Evolutionary conservation across 1,140 invertebrate species (phyloP).

Genomic region (Hylaeus anthracinus): DNA sequence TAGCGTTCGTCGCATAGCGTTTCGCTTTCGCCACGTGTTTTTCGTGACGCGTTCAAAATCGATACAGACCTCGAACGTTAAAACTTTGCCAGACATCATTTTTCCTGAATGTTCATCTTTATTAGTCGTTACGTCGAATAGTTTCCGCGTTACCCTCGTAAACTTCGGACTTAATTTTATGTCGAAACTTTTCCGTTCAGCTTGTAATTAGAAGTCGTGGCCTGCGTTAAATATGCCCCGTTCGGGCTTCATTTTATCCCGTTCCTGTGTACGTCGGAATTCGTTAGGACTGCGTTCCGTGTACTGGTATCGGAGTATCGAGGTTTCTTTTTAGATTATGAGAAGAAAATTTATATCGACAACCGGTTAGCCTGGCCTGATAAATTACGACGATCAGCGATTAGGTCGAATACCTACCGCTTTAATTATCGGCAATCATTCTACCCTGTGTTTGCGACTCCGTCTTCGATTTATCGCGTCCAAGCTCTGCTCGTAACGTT

Average conservation of each 20-base stretch:
- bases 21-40: not conserved
- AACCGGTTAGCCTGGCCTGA: too few species aligned
- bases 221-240: constrained; percentile 10
- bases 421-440: too few species aligned
- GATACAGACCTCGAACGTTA: not conserved
- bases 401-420: too few species aligned
- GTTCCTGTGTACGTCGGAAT: too few species aligned
- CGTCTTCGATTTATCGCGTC: not conserved
- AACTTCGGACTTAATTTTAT: constrained; percentile 41
- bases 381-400: too few species aligned
- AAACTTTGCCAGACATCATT: not conserved
- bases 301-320: not conserved
- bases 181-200: constrained; percentile 30
- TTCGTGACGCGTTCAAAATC: not conserved
- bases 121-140: constrained; percentile 24
- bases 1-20: not conserved
- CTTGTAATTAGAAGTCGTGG: constrained; percentile 30
- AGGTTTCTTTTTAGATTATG: not conserved
- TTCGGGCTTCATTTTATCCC: not conserved
- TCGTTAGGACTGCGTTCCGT: not conserved
- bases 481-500: not conserved
- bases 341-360: too few species aligned
- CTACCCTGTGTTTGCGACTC: not conserved
- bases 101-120: constrained; percentile 2
- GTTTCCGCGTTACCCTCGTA: constrained; percentile 24